phyloP scores from a whole-genome alignment of 1,140 invertebrate species.

The Aporrectodea caliginosa region DNA sequence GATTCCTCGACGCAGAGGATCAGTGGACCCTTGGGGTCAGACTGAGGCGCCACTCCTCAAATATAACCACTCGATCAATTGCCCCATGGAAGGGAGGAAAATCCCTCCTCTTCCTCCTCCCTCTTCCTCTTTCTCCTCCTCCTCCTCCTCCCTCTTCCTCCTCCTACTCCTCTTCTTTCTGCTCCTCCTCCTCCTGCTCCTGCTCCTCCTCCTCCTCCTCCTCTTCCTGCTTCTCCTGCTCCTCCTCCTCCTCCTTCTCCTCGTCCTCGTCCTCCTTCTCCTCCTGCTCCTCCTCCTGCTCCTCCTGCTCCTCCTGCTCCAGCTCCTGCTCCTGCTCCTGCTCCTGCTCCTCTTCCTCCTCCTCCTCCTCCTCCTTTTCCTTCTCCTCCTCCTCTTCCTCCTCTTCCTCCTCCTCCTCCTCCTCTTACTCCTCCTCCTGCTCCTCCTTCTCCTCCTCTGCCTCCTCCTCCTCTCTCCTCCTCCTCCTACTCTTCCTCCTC shows the following conservation, averaged over 20 bases:
- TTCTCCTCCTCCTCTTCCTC: background rate
- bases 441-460: no score
- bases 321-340: background rate
- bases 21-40: background rate
- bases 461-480: background rate
- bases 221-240: no score
- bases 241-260: background rate
- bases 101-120: no score
- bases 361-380: background rate
- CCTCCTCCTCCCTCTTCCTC: background rate
- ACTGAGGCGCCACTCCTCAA: background rate
- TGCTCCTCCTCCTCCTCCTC: background rate
- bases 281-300: conserved; percentile 1
- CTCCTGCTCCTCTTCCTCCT: background rate
- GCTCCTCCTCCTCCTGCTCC: background rate
- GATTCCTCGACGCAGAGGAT: background rate
- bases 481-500: no score
- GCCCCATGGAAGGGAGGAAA: no score
- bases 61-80: no score
- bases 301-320: background rate
- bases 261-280: no score
- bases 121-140: background rate
- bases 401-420: background rate
- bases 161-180: no score
- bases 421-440: no score